These are phyloP conservation scores for Adelognathus sp. DNA, from an alignment of 2,888 invertebrate species.

Conservation along the genomic window DNA sequence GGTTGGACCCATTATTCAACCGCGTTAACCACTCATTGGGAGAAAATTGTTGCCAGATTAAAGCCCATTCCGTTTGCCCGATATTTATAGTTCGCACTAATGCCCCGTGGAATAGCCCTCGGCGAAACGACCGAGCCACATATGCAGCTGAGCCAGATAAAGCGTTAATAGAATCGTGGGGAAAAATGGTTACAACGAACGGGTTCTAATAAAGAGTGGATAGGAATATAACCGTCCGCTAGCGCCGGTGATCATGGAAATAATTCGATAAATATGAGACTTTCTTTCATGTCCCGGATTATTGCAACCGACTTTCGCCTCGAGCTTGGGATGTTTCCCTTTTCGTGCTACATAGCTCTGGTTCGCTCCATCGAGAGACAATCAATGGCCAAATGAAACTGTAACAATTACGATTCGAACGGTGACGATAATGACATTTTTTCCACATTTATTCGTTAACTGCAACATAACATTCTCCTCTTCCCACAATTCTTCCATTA, in stretches of 20 bases:
- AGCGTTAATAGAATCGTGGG: slow-evolving; percentile 24
- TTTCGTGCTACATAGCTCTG: neutral
- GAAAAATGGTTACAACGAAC: slow-evolving; percentile 22
- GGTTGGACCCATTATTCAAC: slow-evolving; percentile 45
- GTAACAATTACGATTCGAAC: neutral
- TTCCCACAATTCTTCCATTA: neutral
- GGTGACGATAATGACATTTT: neutral
- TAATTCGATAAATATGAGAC: neutral
- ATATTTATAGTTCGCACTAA: slow-evolving; percentile 60
- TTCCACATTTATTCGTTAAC: neutral
- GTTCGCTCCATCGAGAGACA: neutral
- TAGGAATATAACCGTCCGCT: neutral
- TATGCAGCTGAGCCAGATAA: slow-evolving; percentile 7
- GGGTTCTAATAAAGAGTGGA: slow-evolving; percentile 46
- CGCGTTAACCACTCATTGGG: slow-evolving; percentile 25
- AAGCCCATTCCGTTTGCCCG: slow-evolving; percentile 32
- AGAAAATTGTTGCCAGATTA: slow-evolving; percentile 62
- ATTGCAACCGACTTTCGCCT: neutral
- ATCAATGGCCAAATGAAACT: neutral
- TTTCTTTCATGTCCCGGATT: neutral
- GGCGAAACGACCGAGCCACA: slow-evolving; percentile 18
- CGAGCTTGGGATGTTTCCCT: neutral
- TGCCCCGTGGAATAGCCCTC: slow-evolving; percentile 30
- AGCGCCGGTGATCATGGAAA: neutral
- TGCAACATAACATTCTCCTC: neutral